Percentiles rank a stretch among this genome's conserved stretches.
Evolutionary conservation across 2,888 invertebrate genomes (phyloP).

Genomic region (Elysia crispata): DNA sequence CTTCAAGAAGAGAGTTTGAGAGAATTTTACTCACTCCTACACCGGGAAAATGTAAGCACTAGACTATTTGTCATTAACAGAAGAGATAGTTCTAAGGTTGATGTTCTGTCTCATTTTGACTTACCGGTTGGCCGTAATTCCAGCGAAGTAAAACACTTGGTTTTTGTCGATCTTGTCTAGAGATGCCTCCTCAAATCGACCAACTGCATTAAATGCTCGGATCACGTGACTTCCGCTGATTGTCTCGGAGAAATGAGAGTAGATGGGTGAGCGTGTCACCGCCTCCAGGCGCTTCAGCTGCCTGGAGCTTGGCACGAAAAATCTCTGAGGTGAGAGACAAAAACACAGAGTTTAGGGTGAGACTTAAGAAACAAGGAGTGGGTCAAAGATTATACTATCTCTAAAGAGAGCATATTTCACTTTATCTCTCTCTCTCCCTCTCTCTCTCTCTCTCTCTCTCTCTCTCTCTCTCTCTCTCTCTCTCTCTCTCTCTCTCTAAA

Average conservation of each 20-base stretch:
- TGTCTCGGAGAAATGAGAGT: constrained; percentile 69
- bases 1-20: too few species aligned
- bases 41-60: too few species aligned
- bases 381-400: not conserved
- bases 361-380: not conserved
- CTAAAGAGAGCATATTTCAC: not conserved
- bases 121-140: constrained; percentile 57
- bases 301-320: constrained; percentile 78
- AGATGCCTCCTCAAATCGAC: constrained; percentile 59
- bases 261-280: constrained; percentile 70
- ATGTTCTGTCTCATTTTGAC: too few species aligned
- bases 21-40: too few species aligned
- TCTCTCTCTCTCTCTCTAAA: too few species aligned
- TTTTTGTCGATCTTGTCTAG: constrained; percentile 68
- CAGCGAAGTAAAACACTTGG: constrained; percentile 83
- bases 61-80: too few species aligned
- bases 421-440: not conserved
- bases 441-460: not conserved
- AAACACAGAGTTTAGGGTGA: not conserved
- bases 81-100: too few species aligned
- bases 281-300: constrained; percentile 73
- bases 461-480: too few species aligned
- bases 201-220: constrained; percentile 63
- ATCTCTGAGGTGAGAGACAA: constrained; percentile 61
- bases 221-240: constrained; percentile 78